A percentile compares a stretch with the other conserved stretches of the same genome.
These are phyloP conservation scores for Clarias magur DNA, from an alignment of 2,113 vertebrate species.

Conservation along the genomic window DNA sequence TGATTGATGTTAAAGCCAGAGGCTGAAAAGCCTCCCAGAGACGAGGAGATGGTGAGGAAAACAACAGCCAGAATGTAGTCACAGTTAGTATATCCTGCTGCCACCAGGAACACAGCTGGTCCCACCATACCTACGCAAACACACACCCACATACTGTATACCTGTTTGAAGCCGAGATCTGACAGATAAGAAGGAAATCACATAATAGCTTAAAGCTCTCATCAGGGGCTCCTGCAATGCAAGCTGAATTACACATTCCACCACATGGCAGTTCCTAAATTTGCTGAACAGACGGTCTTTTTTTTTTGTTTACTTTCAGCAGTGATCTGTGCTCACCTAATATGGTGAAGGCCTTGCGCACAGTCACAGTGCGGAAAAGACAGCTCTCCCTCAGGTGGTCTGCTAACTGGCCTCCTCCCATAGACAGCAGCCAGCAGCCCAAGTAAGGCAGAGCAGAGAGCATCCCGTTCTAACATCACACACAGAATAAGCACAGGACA, in stretches of 20 bases:
- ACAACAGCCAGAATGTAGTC: conserved; percentile 83
- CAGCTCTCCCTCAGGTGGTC: conserved; percentile 84
- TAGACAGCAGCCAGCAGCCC: conserved; percentile 83
- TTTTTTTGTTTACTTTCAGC: neutral
- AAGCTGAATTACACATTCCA: neutral
- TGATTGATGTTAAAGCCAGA: conserved; percentile 97
- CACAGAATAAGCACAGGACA: neutral
- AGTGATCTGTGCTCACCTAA: conserved; percentile 75
- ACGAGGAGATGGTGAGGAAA: conserved; percentile 89
- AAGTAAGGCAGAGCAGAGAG: conserved; percentile 95
- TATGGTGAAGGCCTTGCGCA: conserved; percentile 84
- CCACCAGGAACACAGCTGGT: conserved; percentile 87
- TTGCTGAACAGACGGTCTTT: neutral
- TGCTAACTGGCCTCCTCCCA: conserved; percentile 86
- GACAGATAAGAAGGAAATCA: neutral
- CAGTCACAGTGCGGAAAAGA: conserved; percentile 76
- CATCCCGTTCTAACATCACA: conserved; percentile 82
- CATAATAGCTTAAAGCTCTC: neutral
- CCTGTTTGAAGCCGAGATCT: conserved; percentile 6
- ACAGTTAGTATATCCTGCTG: conserved; percentile 87
- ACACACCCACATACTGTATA: conserved; percentile 18
- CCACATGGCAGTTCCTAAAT: neutral
- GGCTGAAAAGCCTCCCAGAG: conserved; percentile 85
- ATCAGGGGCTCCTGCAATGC: neutral
- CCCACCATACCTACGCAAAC: conserved; percentile 87